phyloP scores from a whole-genome alignment of 2,797 vertebrate species.

The Platalea minor region DNA sequence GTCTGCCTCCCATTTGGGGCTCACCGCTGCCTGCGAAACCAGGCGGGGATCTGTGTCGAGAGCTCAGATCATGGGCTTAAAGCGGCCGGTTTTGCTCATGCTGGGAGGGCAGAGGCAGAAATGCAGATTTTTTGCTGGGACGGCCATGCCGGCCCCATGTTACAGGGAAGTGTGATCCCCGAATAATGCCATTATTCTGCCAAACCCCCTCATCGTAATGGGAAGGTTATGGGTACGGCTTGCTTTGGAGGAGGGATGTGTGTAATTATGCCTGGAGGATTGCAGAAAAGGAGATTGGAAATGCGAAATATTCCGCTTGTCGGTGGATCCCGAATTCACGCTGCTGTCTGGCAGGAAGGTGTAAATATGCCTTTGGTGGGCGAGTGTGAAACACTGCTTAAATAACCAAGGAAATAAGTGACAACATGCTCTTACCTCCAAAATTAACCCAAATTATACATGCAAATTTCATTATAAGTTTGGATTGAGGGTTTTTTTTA shows the following conservation, averaged over 20 bases:
- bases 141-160: accelerated
- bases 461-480: neutral
- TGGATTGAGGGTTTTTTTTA: accelerated
- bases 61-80: neutral
- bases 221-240: accelerated
- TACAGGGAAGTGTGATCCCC: accelerated
- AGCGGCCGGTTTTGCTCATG: neutral
- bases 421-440: neutral
- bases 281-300: neutral
- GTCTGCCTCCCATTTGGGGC: neutral
- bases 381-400: neutral
- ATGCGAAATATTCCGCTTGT: neutral
- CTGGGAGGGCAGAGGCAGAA: neutral
- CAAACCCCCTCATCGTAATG: accelerated
- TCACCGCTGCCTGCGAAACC: neutral
- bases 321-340: neutral
- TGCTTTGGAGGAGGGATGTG: neutral
- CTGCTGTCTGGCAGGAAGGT: constrained; percentile 39
- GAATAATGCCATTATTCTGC: accelerated
- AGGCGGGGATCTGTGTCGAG: neutral
- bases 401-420: neutral
- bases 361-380: neutral
- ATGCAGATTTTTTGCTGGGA: neutral
- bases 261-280: neutral
- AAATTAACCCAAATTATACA: neutral